Evolutionary conservation across 2,888 invertebrate species (phyloP), one percentile per base, ranked within the genome.

Genomic region (Resseliella maxima): DNA sequence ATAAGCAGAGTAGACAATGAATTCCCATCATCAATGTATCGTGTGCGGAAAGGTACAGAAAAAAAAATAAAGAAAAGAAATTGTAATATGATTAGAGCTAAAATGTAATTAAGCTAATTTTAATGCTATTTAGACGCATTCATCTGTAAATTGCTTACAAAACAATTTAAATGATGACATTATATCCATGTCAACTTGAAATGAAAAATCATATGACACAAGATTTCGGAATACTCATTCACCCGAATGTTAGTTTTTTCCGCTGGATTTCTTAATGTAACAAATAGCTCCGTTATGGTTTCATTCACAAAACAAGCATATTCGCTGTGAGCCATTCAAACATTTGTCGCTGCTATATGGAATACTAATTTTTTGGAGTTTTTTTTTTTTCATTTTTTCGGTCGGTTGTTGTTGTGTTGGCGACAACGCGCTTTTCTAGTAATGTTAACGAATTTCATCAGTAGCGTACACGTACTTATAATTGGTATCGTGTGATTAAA

Each of bases 281-380:
- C 31, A 31, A n/a, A n/a, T n/a, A n/a, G n/a, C n/a, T 59, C 72
- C 72, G 72, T 72, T 72, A 72, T 72, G 72, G 31, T 72, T 72
- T 72, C 72, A 72, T 72, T 72, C 72, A 72, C 72, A 72, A 72
- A 59, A 59, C 5, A 59, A n/a, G 46, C 18, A 59, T 24, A 59
- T 59, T 59, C 24, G n/a, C 35, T 72, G n/a, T n/a, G n/a, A n/a
- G n/a, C n/a, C n/a, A n/a, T n/a, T n/a, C n/a, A n/a, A n/a, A n/a
- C n/a, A n/a, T 72, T 1, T 72, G 72, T 72, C 24, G 72, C 31
- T 72, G 31, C 18, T 15, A 72, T 35, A 38, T n/a, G 83, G 83
- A 83, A 83, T 83, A 83, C 83, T 83, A 83, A 83, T 83, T 83
- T 50, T 50, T 38, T 83, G 27, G 18, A 72, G 38, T 36, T 3